phyloP scores from a whole-genome alignment of 2,113 vertebrate species.

The Hipposideros armiger region DNA sequence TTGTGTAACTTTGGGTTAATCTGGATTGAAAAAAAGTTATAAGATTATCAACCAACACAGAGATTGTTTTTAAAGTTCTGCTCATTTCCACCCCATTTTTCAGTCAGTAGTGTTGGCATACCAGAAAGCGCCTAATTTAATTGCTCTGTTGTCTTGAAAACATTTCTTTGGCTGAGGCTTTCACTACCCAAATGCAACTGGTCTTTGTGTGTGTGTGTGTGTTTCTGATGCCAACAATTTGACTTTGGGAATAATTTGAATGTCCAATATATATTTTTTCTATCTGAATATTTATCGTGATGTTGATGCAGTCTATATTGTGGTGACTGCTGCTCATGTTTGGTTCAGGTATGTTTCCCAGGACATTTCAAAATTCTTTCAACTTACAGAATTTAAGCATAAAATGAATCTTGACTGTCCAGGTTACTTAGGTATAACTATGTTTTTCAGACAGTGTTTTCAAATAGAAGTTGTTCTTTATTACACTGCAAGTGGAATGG shows the following conservation, averaged over 20 bases:
- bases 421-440: background rate
- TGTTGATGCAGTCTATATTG: background rate
- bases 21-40: background rate
- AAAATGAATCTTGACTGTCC: background rate
- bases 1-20: conserved; percentile 50
- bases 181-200: conserved; percentile 28
- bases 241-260: conserved; percentile 25
- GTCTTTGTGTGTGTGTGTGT: background rate
- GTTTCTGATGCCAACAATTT: conserved; percentile 20
- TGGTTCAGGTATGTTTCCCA: background rate
- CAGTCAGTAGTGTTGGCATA: background rate
- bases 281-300: background rate
- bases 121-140: conserved; percentile 49
- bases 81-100: background rate
- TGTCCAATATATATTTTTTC: background rate
- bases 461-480: conserved; percentile 6
- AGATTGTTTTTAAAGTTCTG: conserved; percentile 45
- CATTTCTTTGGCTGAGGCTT: conserved; percentile 35
- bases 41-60: background rate
- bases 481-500: background rate
- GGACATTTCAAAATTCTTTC: background rate
- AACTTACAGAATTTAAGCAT: conserved; percentile 37
- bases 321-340: background rate
- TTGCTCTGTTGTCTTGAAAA: conserved; percentile 55
- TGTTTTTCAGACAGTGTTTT: conserved; percentile 19